These are phyloP conservation scores for Colostygia pectinataria DNA, from an alignment of 2,888 invertebrate species.

Conservation along the genomic window DNA sequence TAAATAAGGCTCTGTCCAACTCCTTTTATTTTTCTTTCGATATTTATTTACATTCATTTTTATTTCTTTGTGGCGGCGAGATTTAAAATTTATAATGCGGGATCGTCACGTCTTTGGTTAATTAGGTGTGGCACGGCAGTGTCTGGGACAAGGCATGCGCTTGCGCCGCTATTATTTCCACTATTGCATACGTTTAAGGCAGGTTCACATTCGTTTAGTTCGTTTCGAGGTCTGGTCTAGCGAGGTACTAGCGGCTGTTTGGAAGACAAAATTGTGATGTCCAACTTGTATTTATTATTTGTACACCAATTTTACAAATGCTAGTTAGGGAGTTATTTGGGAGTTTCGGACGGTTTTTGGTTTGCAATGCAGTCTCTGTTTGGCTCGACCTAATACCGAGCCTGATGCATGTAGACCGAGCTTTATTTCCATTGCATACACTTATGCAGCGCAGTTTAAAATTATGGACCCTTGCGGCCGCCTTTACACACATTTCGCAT, in stretches of 20 bases:
- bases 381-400: neutral
- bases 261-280: too few relatives aligned
- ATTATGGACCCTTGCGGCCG: conserved; percentile 56
- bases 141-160: conserved; percentile 49
- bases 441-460: conserved; percentile 56
- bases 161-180: conserved; percentile 60
- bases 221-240: neutral
- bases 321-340: too few relatives aligned
- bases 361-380: too few relatives aligned
- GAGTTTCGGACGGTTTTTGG: too few relatives aligned
- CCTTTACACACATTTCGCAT: conserved; percentile 63
- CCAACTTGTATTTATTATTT: too few relatives aligned
- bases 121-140: conserved; percentile 64
- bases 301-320: too few relatives aligned
- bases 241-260: too few relatives aligned
- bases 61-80: conserved; percentile 49
- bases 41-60: conserved; percentile 45
- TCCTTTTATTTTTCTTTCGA: conserved; percentile 42
- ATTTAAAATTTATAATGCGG: conserved; percentile 74
- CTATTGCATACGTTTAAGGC: conserved; percentile 48
- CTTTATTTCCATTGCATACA: conserved; percentile 39
- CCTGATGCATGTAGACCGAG: conserved; percentile 35
- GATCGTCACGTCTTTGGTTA: conserved; percentile 73
- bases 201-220: conserved; percentile 12
- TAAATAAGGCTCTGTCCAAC: conserved; percentile 31